phyloP scores from a whole-genome alignment of 2,888 invertebrate species.

The Protodeltote pygarga region DNA sequence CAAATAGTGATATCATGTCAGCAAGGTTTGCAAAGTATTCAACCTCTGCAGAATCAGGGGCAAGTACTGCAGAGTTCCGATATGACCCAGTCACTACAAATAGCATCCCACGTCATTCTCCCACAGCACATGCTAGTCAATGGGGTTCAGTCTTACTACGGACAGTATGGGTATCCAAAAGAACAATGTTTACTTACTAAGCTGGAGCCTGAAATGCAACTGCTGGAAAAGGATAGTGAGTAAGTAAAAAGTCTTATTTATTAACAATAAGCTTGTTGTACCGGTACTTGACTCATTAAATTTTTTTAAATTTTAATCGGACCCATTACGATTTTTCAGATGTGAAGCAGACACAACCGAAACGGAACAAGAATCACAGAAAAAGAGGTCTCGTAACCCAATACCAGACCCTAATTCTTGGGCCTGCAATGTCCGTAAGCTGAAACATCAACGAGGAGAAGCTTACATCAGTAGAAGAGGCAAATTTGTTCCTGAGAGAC shows the following conservation, averaged over 20 bases:
- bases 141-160: constrained; percentile 68
- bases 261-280: no score
- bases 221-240: constrained; percentile 61
- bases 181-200: constrained; percentile 67
- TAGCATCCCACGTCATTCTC: constrained; percentile 73
- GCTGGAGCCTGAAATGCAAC: constrained; percentile 59
- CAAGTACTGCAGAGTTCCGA: constrained; percentile 65
- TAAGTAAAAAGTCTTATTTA: constrained; percentile 56
- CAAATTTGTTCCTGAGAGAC: constrained; percentile 74
- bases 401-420: constrained; percentile 73
- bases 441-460: constrained; percentile 79
- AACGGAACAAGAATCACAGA: constrained; percentile 23
- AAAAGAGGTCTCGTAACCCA: constrained; percentile 62
- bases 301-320: background rate
- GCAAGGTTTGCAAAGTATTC: constrained; percentile 66
- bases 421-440: constrained; percentile 78
- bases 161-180: constrained; percentile 72
- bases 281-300: no score
- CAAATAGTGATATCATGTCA: constrained; percentile 77
- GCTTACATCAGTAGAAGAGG: constrained; percentile 78
- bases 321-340: constrained; percentile 8
- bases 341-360: constrained; percentile 22
- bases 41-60: constrained; percentile 31
- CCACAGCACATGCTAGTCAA: constrained; percentile 75
- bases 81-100: constrained; percentile 68